phyloP scores from a whole-genome alignment of 2,797 vertebrate species.

The Girardinus metallicus region DNA sequence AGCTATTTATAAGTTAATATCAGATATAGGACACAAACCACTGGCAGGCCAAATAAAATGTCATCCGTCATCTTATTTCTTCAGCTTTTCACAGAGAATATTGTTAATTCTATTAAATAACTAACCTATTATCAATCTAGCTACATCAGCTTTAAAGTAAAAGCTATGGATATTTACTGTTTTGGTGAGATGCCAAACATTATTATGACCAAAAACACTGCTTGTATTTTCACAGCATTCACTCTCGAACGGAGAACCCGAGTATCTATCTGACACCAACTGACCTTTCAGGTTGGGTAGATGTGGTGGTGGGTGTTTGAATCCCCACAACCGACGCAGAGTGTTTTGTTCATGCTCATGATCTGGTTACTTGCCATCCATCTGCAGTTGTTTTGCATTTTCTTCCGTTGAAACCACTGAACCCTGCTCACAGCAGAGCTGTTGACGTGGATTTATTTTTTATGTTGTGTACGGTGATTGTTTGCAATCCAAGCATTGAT shows the following conservation, averaged over 20 bases:
- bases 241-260: not conserved
- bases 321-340: constrained; percentile 52
- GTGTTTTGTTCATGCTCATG: constrained; percentile 23
- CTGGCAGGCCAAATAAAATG: not conserved
- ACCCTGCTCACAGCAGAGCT: not conserved
- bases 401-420: not conserved
- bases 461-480: not conserved
- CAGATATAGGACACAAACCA: not conserved
- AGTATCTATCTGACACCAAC: constrained; percentile 2
- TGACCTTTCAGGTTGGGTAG: constrained; percentile 28
- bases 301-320: constrained; percentile 31
- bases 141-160: not conserved
- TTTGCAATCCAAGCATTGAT: not conserved
- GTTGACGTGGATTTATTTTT: not conserved
- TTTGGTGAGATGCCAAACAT: not conserved
- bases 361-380: not conserved
- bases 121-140: not conserved
- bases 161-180: not conserved
- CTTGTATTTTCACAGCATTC: not conserved
- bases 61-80: not conserved
- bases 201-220: constrained; percentile 49
- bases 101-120: not conserved
- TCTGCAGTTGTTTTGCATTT: not conserved
- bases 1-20: not conserved
- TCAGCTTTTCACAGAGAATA: not conserved